Base-by-base conservation (phyloP, 2,888 invertebrate species). In the Malthinus flaveolus region DNA sequence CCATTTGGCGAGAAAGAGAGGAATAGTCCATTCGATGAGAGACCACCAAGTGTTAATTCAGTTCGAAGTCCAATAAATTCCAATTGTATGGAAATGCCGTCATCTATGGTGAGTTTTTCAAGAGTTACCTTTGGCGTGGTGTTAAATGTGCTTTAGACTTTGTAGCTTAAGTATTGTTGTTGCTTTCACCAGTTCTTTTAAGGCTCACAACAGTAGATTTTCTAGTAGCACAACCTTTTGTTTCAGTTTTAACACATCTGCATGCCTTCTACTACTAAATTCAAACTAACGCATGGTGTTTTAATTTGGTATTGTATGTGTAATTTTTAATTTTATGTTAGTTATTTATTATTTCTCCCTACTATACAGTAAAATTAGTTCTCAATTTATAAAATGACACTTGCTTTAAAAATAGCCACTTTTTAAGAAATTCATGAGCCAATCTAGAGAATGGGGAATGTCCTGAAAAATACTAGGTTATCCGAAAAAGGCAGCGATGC, bases 1-100 rank as follows among this genome's bases (percentile, higher is more conserved):
- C 81, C 81, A 1, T 80, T 81, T 69, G 76, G 75, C 2, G 76
- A 75, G 44, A 67, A 68, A 37, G 63, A 66, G 11, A 68, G 45
- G 36, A 44, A 32, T 7, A 62, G 50, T 55, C 59, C 56, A 8
- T 70, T 70, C 48, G 60, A 57, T 35, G 76, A 77, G 36, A 61
- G 75, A 52, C 71, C 77, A 32, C 71, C 77, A 7, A 74, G 73
- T 65, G 67, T 65, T 32, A 69, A 69, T 31, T 71, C 74, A 4
- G 51, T 73, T 15, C 68, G 73, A 34, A 76, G 74, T 56, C 74
- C 76, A 3, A 53, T 68, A 10, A 63, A 73, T 11, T 47, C 61
- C 32, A 69, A 62, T 49, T 66, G 57, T 39, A 54, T 63, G 11
- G 75, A 75, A 46, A 67, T 77, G 68, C 74, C 75, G 65, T 77